Evolutionary conservation across 2,888 invertebrate species (phyloP), one percentile per base, ranked within the genome.

Genomic region (Tetragonula carbonaria): DNA sequence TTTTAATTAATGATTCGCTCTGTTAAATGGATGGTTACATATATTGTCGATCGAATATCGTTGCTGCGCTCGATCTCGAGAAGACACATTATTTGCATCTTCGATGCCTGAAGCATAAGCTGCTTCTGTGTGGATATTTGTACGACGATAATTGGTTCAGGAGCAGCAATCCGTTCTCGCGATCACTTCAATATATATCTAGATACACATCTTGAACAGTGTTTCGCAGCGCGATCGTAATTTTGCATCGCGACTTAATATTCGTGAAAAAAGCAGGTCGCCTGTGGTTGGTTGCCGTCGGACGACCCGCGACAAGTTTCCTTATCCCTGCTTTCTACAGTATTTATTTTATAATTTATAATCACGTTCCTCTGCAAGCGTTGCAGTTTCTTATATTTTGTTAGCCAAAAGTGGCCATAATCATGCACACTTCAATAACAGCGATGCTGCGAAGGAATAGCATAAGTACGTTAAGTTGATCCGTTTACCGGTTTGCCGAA

Each of bases 91-190:
- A 82, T 88, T 87, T 89, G 82, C 86, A 86, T 85, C 86, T 72
- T 53, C 71, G 51, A 28, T 70, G 90, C 90, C 80, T 73, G 66
- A 38, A 79, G 90, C 88, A 38, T 2, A 3, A 16, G 75, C 65
- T 76, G 70, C 83, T 67, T 68, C 78, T 86, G 84, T 86, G 84
- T 84, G 88, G 83, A 89, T 87, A 87, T 82, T 89, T 75, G 80
- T 84, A 78, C 82, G 80, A 80, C 71, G 89, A 84, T 88, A 88
- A 88, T 88, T 88, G 90, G 84, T 87, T 88, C 90, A 62, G 86
- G 77, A 87, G 80, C 87, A 66, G 66, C 66, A 79, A 79, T 80
- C 74, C 86, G 82, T 87, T 89, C 88, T 82, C 88, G 80, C 88
- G 88, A 89, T 89, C 87, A 77, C 53, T 53, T 63, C 73, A 82